Base-by-base conservation (phyloP, 2,888 invertebrate species). In the Drosophila yooni region DNA sequence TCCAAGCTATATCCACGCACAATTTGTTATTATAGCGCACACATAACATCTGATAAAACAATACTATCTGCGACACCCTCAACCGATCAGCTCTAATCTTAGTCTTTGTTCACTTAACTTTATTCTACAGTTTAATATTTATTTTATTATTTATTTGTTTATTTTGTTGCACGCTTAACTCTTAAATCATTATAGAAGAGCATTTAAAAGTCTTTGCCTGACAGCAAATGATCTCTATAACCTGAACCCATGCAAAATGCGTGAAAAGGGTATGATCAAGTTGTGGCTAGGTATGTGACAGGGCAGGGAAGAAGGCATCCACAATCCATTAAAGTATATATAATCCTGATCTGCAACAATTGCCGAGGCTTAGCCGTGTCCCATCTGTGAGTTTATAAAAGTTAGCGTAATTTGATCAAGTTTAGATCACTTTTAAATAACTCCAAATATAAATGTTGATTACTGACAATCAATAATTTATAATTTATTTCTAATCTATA, bases 341-440 rank as follows among this genome's bases (percentile, higher is more conserved):
- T 2, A 7, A 7, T 2, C 0, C 46, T 15, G 7, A 46, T 46
- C 15, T 25, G 25, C 0, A 15, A 15, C 0, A 7, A 2, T 0
- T 8, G 21, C 3, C 3, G 13, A 21, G 0, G 1, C 3, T 13
- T 2, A 43, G 3, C n/a, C 0, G 11, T 10, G 3, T 33, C 10
- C 31, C 33, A 43, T 13, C 43, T n/a, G n/a, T n/a, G n/a, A n/a
- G n/a, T n/a, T n/a, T n/a, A n/a, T n/a, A n/a, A n/a, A n/a, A n/a
- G n/a, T n/a, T n/a, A n/a, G n/a, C n/a, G n/a, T n/a, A n/a, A n/a
- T n/a, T n/a, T n/a, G n/a, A n/a, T n/a, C n/a, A n/a, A n/a, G n/a
- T n/a, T n/a, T n/a, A n/a, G n/a, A n/a, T n/a, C n/a, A n/a, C n/a
- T n/a, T n/a, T n/a, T n/a, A n/a, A n/a, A n/a, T n/a, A n/a, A n/a